Conservation (phyloP, 2,113 vertebrate genomes). For the Ramphastos sulfuratus region DNA sequence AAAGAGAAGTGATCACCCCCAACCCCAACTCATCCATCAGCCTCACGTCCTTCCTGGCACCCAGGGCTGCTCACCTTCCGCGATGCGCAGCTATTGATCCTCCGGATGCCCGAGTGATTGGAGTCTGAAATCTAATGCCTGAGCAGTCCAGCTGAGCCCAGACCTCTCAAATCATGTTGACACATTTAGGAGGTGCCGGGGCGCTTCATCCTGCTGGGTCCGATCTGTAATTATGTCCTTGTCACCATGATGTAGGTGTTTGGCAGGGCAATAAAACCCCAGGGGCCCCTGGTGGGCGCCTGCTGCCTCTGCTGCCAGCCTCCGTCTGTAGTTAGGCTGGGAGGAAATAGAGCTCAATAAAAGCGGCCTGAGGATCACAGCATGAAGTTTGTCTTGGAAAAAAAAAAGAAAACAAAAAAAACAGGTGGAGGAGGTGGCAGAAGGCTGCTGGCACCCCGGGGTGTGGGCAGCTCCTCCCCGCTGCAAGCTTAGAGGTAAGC, state of each 20-base stretch:
- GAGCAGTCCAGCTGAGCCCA: slow-evolving; percentile 55
- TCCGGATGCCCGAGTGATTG: slow-evolving; percentile 49
- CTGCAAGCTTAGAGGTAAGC: neutral
- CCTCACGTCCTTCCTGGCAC: neutral
- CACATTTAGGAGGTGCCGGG: slow-evolving; percentile 64
- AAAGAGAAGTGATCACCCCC: neutral
- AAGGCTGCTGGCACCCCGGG: neutral
- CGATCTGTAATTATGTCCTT: slow-evolving; percentile 72
- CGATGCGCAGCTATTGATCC: slow-evolving; percentile 64
- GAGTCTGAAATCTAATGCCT: slow-evolving; percentile 53
- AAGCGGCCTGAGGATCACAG: neutral
- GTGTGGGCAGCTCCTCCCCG: neutral
- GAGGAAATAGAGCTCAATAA: slow-evolving; percentile 48
- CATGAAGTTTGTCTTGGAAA: neutral
- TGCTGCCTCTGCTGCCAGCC: slow-evolving; percentile 9
- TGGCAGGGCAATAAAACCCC: slow-evolving; percentile 57
- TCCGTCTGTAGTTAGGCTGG: neutral
- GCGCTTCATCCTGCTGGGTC: slow-evolving; percentile 61
- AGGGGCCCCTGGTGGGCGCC: neutral
- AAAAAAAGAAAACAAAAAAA: neutral
- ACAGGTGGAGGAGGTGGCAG: neutral
- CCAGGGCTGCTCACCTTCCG: neutral
- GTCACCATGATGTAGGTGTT: slow-evolving; percentile 70
- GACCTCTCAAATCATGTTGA: slow-evolving; percentile 74
- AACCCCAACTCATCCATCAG: slow-evolving; percentile 4